phyloP scores from a whole-genome alignment of 2,888 invertebrate genomes.

The Sabellastarte sp. region DNA sequence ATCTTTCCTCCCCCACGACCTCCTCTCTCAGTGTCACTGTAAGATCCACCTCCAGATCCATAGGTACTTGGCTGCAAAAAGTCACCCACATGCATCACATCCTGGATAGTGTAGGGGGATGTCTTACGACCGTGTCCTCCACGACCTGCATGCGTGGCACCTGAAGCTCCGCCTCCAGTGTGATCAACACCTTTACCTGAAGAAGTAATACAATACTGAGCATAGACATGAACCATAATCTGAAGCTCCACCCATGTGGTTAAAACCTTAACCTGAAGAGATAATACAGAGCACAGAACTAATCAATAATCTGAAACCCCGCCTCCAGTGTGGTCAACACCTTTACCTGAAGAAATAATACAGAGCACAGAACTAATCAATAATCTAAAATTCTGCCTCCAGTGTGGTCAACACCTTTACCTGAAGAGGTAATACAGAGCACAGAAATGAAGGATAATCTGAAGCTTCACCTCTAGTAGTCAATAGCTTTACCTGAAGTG shows the following conservation, averaged over 20 bases:
- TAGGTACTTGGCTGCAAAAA: slow-evolving; percentile 24
- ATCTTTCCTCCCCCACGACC: slow-evolving; percentile 39
- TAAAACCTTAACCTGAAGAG: too few species aligned
- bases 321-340: slow-evolving; percentile 39
- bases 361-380: not conserved
- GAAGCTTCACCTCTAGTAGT: slow-evolving; percentile 35
- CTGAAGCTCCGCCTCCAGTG: slow-evolving; percentile 32
- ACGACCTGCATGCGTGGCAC: slow-evolving; percentile 30
- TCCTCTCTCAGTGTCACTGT: slow-evolving; percentile 17
- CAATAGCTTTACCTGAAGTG: slow-evolving; percentile 32
- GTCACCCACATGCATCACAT: slow-evolving; percentile 22
- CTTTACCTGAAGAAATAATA: slow-evolving; percentile 7
- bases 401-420: too few species aligned
- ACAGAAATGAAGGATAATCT: too few species aligned
- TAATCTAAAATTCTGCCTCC: slow-evolving; percentile 20
- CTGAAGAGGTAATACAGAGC: too few species aligned
- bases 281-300: too few species aligned
- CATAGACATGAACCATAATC: not conserved
- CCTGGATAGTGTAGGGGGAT: slow-evolving; percentile 7
- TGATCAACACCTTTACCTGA: slow-evolving; percentile 33
- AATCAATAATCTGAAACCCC: slow-evolving; percentile 21
- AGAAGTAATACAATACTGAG: not conserved
- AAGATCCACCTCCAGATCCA: slow-evolving; percentile 40
- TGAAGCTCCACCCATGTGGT: too few species aligned
- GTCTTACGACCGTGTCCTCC: slow-evolving; percentile 30